A percentile compares a stretch with the other conserved stretches of the same genome.
These are phyloP conservation scores for Bombus turneri DNA, from an alignment of 1,140 invertebrate genomes.

Conservation along the genomic window DNA sequence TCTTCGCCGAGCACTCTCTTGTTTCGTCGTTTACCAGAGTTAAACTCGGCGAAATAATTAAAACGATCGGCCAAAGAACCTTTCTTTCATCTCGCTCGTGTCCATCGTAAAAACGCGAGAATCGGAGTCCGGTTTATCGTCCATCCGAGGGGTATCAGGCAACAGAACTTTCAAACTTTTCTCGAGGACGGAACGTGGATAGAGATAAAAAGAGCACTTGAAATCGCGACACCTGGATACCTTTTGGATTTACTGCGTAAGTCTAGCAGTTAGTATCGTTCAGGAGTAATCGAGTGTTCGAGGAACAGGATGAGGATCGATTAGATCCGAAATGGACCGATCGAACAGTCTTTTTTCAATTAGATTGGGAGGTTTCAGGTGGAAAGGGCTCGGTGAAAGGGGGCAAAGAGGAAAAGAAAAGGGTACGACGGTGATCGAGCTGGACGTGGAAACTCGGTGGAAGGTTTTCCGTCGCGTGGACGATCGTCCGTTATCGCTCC, in stretches of 20 bases:
- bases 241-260: neutral
- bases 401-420: neutral
- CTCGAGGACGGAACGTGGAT: neutral
- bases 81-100: neutral
- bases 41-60: slow-evolving; percentile 19
- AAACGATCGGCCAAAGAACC: slow-evolving; percentile 1
- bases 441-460: neutral
- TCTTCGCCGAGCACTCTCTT: neutral
- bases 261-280: neutral
- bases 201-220: neutral
- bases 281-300: slow-evolving; percentile 5
- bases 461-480: slow-evolving; percentile 13
- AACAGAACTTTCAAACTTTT: neutral
- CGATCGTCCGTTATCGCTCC: slow-evolving; percentile 76
- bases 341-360: slow-evolving; percentile 66
- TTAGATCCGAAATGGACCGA: neutral
- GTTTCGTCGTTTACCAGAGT: slow-evolving; percentile 5
- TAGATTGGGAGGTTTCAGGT: slow-evolving; percentile 64
- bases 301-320: neutral
- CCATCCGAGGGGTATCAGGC: neutral
- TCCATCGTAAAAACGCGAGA: neutral
- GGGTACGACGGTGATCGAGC: slow-evolving; percentile 19
- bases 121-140: neutral
- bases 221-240: neutral
- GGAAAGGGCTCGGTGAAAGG: neutral